phyloP scores from a whole-genome alignment of 2,113 vertebrate genomes.

The Andinoacara biseriatus region DNA sequence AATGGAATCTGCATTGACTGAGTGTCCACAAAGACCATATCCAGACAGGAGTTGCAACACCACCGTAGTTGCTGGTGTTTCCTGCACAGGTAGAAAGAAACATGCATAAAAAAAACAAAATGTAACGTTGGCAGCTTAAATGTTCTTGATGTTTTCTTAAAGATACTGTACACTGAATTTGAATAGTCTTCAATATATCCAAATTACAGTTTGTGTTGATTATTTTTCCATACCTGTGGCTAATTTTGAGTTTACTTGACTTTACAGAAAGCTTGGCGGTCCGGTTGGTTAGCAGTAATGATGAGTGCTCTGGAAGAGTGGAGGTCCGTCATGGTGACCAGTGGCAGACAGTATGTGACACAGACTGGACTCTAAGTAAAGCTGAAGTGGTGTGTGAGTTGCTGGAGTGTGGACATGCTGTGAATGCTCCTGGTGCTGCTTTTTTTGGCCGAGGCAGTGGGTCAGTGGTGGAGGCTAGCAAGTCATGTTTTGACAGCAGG shows the following conservation, averaged over 20 bases:
- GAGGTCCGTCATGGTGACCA: slow-evolving; percentile 51
- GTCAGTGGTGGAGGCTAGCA: slow-evolving; percentile 38
- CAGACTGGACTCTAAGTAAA: slow-evolving; percentile 65
- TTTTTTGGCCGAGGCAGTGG: slow-evolving; percentile 58
- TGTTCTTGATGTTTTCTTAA: neutral
- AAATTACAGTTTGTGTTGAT: neutral
- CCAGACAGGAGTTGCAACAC: slow-evolving; percentile 48
- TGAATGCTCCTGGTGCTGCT: slow-evolving; percentile 9
- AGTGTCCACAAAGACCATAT: slow-evolving; percentile 46
- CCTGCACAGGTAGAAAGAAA: slow-evolving; percentile 61
- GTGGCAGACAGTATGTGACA: slow-evolving; percentile 76
- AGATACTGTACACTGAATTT: neutral
- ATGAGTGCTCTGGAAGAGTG: slow-evolving; percentile 72
- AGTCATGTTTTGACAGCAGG: slow-evolving; percentile 54
- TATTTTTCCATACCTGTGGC: neutral
- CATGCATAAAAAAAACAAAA: neutral
- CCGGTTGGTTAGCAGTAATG: slow-evolving; percentile 36
- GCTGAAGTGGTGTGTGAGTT: slow-evolving; percentile 63
- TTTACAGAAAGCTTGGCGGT: slow-evolving; percentile 60
- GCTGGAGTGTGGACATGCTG: slow-evolving; percentile 57
- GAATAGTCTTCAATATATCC: neutral
- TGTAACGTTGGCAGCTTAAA: neutral
- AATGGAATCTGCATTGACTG: slow-evolving; percentile 36
- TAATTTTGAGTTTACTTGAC: neutral
- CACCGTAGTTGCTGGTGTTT: slow-evolving; percentile 53